Evolutionary conservation across 2,888 invertebrate genomes (phyloP).

Genomic region (Aromia moschata): DNA sequence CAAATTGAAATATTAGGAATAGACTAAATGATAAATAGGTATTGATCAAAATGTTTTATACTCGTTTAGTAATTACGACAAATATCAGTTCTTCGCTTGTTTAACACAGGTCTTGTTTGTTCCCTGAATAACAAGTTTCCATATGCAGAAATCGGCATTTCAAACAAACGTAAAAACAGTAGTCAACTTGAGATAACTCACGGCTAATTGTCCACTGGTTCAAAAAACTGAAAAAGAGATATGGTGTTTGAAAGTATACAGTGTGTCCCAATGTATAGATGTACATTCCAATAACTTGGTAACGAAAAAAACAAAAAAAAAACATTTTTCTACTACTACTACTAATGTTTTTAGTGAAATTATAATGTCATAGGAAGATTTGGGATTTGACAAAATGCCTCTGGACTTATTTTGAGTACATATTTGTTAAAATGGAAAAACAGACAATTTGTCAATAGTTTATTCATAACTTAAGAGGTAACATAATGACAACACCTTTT

Average conservation of each 20-base stretch:
- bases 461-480: too few species aligned
- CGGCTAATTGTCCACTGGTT: conserved; percentile 29
- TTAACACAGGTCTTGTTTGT: neutral
- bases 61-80: neutral
- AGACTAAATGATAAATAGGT: neutral
- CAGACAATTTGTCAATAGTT: too few species aligned
- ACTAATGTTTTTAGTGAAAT: too few species aligned
- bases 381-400: too few species aligned
- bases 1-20: neutral
- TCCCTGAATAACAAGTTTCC: conserved; percentile 28
- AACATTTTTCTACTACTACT: too few species aligned
- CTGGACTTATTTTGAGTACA: too few species aligned
- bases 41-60: neutral
- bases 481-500: too few species aligned
- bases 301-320: too few species aligned
- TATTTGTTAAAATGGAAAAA: too few species aligned
- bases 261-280: too few species aligned
- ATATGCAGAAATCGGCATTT: conserved; percentile 47
- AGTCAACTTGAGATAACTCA: conserved; percentile 40
- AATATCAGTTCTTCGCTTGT: conserved; percentile 3
- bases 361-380: too few species aligned
- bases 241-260: neutral
- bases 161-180: conserved; percentile 40
- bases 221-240: conserved; percentile 32
- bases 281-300: too few species aligned